Evolutionary conservation across 2,888 invertebrate genomes (phyloP), one percentile per base, ranked within the genome.

Genomic region (Andrena minutula): DNA sequence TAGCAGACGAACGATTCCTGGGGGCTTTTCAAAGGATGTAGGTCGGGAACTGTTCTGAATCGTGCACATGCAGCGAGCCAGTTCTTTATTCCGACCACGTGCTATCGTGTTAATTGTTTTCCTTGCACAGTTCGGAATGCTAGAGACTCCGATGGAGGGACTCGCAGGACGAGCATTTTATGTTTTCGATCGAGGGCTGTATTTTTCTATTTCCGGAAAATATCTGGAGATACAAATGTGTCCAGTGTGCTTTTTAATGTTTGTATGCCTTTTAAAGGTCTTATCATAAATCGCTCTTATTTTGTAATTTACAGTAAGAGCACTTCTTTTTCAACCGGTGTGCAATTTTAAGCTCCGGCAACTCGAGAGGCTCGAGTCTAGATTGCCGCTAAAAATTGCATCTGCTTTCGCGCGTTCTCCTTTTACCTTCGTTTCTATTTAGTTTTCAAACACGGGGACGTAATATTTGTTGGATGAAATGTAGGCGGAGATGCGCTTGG

Each of bases 31-130:
- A 63, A 68, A 61, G 78, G 68, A 63, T 78, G 23, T 68, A 51
- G 78, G 61, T 75, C 53, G 26, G 35, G 51, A 66, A 68, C 63
- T 56, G 71, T 63, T 35, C 41, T 51, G 49, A 75, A 75, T 71
- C 35, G 49, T 35, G 20, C 28, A 23, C 49, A 49, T 6, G 7
- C 53, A 23, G 20, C 1, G 23, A 20, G 61, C 10, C 32, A 32
- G 35, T 35, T 53, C 30, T 51, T 35, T 41, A 41, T n/a, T 41
- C 12, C 41, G 41, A 16, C 41, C 41, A 16, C 16, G 41, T 5
- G 41, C 41, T 41, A 41, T 41, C 35, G 4, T 10, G 10, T 56
- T 56, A 56, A 56, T 56, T 23, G 56, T 56, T 56, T 41, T 41
- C 41, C 41, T 41, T 20, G 23, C 23, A 12, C 23, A 56, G 23